Percentiles rank a stretch among this genome's conserved stretches.
Evolutionary conservation across 1,140 invertebrate genomes (phyloP).

Genomic region (Drosophila seguyi): DNA sequence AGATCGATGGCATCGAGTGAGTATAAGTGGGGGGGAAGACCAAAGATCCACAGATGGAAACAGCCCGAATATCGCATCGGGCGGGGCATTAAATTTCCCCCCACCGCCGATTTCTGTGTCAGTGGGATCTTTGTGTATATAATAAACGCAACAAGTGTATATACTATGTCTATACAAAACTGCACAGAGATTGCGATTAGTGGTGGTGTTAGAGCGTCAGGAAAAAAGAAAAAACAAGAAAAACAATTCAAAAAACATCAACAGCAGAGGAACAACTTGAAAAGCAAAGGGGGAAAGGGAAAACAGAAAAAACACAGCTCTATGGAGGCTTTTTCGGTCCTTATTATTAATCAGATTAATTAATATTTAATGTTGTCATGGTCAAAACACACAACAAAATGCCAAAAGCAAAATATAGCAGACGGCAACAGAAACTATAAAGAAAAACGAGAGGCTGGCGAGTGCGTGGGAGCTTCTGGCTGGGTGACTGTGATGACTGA

Average conservation of each 20-base stretch:
- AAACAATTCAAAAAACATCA: conserved; percentile 44
- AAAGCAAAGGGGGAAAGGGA: conserved; percentile 4
- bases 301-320: conserved; percentile 2
- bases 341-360: conserved; percentile 77
- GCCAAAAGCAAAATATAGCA: conserved; percentile 46
- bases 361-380: conserved; percentile 83
- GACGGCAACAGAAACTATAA: conserved; percentile 59
- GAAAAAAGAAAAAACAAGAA: conserved; percentile 26
- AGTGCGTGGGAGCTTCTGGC: conserved; percentile 59
- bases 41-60: conserved; percentile 57
- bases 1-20: conserved; percentile 39
- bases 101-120: conserved; percentile 55
- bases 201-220: conserved; percentile 62
- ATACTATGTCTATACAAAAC: conserved; percentile 10
- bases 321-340: conserved; percentile 45
- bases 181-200: conserved; percentile 56
- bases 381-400: conserved; percentile 65
- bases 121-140: conserved; percentile 56
- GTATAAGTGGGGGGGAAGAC: conserved; percentile 9
- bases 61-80: conserved; percentile 54
- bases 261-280: conserved; percentile 7
- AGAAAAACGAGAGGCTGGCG: conserved; percentile 34
- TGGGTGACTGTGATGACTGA: conserved; percentile 36
- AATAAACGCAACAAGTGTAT: conserved; percentile 46
- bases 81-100: conserved; percentile 29